Percentiles rank a stretch among this genome's conserved stretches.
phyloP scores from a whole-genome alignment of 2,797 vertebrate genomes.

The Periparus ater region DNA sequence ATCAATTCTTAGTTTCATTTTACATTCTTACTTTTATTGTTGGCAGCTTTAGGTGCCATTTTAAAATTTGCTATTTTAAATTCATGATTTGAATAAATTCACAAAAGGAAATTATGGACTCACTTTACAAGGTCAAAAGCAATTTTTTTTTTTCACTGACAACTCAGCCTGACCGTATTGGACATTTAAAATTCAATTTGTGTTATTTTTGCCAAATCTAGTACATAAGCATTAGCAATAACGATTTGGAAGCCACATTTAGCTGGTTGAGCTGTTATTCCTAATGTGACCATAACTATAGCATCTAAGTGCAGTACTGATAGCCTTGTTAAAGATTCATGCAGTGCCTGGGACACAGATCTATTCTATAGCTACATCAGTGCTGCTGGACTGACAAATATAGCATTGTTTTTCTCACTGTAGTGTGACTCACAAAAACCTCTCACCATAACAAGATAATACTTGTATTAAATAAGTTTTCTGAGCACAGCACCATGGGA shows the following conservation, averaged over 20 bases:
- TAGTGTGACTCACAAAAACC: not conserved
- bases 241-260: slow-evolving; percentile 19
- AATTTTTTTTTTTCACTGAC: not conserved
- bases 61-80: slow-evolving; percentile 35
- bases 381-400: slow-evolving; percentile 5
- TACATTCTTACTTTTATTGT: slow-evolving; percentile 11
- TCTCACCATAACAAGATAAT: not conserved
- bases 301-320: not conserved
- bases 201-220: slow-evolving; percentile 40
- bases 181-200: slow-evolving; percentile 38
- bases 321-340: slow-evolving; percentile 64
- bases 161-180: not conserved
- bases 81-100: slow-evolving; percentile 52
- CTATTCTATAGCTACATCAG: not conserved
- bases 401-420: slow-evolving; percentile 11
- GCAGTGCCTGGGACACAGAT: not conserved
- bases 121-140: slow-evolving; percentile 43
- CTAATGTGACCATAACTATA: not conserved
- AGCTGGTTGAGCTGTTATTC: slow-evolving; percentile 23
- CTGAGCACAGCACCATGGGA: not conserved
- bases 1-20: not conserved
- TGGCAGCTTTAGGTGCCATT: not conserved
- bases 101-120: slow-evolving; percentile 4
- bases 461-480: not conserved
- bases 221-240: slow-evolving; percentile 27